A percentile compares a stretch with the other conserved stretches of the same genome.
Evolutionary conservation across 2,888 invertebrate genomes (phyloP).

Genomic region (Gnatocerus cornutus): DNA sequence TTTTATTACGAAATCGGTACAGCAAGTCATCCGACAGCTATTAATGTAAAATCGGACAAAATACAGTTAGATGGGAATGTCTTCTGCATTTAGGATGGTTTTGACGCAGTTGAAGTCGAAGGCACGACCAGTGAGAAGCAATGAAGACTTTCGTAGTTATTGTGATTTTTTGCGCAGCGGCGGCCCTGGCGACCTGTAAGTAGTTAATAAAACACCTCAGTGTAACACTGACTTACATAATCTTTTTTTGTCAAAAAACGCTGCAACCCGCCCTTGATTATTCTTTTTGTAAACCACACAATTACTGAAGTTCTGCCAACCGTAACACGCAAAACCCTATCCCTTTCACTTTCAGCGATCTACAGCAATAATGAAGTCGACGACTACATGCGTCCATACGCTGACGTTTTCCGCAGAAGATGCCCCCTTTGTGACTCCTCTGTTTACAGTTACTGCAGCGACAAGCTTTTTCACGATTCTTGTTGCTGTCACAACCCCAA

Average conservation of each 20-base stretch:
- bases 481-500: conserved; percentile 80
- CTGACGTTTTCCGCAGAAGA: conserved; percentile 53
- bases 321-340: conserved; percentile 7
- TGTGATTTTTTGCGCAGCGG: conserved; percentile 14
- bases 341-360: conserved; percentile 41
- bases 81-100: conserved; percentile 35
- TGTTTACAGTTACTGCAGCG: conserved; percentile 84
- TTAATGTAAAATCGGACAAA: conserved; percentile 51
- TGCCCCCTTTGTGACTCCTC: conserved; percentile 86
- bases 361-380: conserved; percentile 50
- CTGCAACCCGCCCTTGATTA: background rate
- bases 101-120: conserved; percentile 18
- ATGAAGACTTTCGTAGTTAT: conserved; percentile 37
- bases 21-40: conserved; percentile 37
- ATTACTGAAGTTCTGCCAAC: conserved; percentile 3
- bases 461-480: conserved; percentile 83
- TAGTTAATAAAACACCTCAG: background rate
- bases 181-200: conserved; percentile 22
- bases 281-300: conserved; percentile 7
- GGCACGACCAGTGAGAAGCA: conserved; percentile 14
- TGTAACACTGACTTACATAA: background rate
- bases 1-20: conserved; percentile 38
- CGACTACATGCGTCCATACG: conserved; percentile 8
- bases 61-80: conserved; percentile 55
- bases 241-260: background rate